These are phyloP conservation scores for Chelonus insularis DNA, from an alignment of 1,140 invertebrate genomes.

Conservation along the genomic window DNA sequence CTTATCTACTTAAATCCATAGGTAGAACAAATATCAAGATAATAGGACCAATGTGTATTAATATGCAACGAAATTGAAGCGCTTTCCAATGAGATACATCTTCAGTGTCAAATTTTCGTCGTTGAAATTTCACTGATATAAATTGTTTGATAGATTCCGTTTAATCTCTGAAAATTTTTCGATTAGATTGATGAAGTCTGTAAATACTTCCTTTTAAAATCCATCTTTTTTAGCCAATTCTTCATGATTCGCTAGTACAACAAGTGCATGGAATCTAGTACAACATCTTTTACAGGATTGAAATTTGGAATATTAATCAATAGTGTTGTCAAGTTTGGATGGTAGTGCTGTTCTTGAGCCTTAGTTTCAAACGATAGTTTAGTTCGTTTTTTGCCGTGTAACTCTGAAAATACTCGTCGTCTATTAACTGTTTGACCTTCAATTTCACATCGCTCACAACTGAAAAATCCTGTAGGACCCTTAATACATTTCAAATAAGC, in stretches of 20 bases:
- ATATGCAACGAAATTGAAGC: conserved; percentile 19
- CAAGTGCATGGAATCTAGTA: conserved; percentile 29
- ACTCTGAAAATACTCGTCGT: conserved; percentile 30
- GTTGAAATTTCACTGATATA: conserved; percentile 25
- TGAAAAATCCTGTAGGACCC: conserved; percentile 26
- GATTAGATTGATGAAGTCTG: not conserved
- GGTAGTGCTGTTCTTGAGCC: conserved; percentile 29
- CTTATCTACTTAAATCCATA: no score
- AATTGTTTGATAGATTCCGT: conserved; percentile 5
- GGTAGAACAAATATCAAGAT: conserved; percentile 10
- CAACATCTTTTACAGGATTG: conserved; percentile 9
- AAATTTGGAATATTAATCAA: conserved; percentile 27
- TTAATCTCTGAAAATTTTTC: not conserved
- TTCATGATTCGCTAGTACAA: conserved; percentile 25
- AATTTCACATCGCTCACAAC: conserved; percentile 29
- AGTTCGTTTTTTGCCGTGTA: conserved; percentile 25
- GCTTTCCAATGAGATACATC: conserved; percentile 29
- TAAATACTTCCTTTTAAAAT: not conserved
- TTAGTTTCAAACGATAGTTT: conserved; percentile 26
- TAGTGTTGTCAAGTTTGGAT: conserved; percentile 15
- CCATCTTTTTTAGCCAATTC: conserved; percentile 17
- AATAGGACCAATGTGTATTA: conserved; percentile 20
- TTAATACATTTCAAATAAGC: conserved; percentile 31
- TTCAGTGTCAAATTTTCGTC: conserved; percentile 25
- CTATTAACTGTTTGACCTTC: conserved; percentile 22